Base-by-base conservation (phyloP, 53 echinoderm and acorn worm species). In the Apostichopus leukothele region DNA sequence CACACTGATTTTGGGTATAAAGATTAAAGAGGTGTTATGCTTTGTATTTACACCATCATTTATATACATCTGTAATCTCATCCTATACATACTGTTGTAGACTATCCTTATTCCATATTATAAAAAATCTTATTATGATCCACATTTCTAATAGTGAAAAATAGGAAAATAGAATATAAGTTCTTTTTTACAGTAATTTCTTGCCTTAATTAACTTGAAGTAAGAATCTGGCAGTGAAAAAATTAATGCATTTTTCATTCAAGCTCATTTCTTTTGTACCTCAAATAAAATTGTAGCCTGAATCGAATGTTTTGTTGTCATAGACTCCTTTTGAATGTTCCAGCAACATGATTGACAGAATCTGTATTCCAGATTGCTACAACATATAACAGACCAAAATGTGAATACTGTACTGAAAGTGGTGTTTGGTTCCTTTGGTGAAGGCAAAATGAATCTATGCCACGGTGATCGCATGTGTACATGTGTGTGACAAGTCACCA, bases 161-260 rank as follows among this genome's bases (percentile, higher is more conserved):
- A 81, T 19, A 81, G 54, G 81, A 59, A 81, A 54, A 81, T 55
- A 81, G 54, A 81, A 22, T 55, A 81, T 81, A n/a, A 81, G 81
- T 81, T 53, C 11, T 81, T 54, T 81, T 81, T 81, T 54, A 52
- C 12, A 81, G 60, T 81, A 81, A 81, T 81, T 81, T 81, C 81
- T 81, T 81, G 81, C 81, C 81, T 81, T 81, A 81, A 81, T 22
- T 81, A 81, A 81, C 16, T 54, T 81, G 57, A 81, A 79, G 55
- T 16, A 76, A 59, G 55, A 18, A 81, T 81, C 16, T 53, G 81
- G 81, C 81, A 81, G 81, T 81, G 81, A 81, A 81, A 54, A 4
- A 81, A 57, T 53, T 54, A 19, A 51, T 79, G 81, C 54, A 81
- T 81, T 81, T 81, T 81, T 22, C 53, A 81, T 81, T 53, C 21